These are phyloP conservation scores for Etheostoma perlongum DNA, from an alignment of 2,797 vertebrate genomes.

Conservation along the genomic window DNA sequence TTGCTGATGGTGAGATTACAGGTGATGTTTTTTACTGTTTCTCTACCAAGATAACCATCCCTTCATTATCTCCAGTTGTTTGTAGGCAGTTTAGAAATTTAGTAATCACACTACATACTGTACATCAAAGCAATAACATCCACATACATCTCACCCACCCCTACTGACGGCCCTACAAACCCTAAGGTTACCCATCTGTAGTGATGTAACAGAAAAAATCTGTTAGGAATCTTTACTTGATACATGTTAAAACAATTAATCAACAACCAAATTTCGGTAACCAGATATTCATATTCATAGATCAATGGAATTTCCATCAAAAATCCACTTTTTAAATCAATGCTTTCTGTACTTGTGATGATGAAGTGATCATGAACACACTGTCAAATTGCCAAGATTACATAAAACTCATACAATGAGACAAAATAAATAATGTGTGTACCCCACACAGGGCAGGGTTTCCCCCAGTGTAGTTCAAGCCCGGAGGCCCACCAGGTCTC, in stretches of 20 bases:
- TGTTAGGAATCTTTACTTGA: neutral
- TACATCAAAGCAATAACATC: neutral
- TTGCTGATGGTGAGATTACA: neutral
- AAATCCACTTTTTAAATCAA: neutral
- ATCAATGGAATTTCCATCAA: conserved; percentile 12
- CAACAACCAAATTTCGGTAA: neutral
- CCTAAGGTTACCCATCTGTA: neutral
- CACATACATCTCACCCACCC: neutral
- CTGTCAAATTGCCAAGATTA: neutral
- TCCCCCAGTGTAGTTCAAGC: too few species aligned
- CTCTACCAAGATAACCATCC: neutral
- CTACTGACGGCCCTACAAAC: neutral
- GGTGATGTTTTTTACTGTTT: neutral
- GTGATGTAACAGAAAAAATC: neutral
- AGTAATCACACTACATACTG: neutral
- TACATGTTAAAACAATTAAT: conserved; percentile 4
- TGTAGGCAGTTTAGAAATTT: neutral
- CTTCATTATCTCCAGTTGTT: neutral
- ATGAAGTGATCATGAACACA: neutral
- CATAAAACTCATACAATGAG: neutral
- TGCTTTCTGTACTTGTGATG: neutral
- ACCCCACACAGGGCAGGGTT: neutral
- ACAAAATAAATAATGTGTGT: conserved; percentile 15
- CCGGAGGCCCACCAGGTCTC: too few species aligned
- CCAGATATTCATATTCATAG: neutral